Percentiles rank a stretch among this genome's conserved stretches.
phyloP scores from a whole-genome alignment of 2,797 vertebrate genomes.

The Neosilurus hyrtlii region DNA sequence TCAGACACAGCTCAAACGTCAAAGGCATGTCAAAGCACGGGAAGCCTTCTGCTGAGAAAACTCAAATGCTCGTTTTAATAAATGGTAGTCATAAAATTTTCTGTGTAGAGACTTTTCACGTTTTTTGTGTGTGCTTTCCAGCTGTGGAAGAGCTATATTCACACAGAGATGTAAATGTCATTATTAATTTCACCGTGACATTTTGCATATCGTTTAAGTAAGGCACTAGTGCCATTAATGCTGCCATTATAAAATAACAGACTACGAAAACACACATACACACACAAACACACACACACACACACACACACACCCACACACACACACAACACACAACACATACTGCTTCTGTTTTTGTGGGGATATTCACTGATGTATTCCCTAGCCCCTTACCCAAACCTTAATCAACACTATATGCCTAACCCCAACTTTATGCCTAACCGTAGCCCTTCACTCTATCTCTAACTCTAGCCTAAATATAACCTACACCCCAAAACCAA shows the following conservation, averaged over 20 bases:
- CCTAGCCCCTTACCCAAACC: too few species aligned
- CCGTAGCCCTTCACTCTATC: too few species aligned
- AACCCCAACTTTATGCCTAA: too few species aligned
- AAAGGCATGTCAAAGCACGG: constrained; percentile 46
- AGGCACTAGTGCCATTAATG: constrained; percentile 33
- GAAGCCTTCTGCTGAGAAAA: constrained; percentile 33
- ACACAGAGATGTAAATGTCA: constrained; percentile 50
- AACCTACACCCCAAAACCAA: too few species aligned
- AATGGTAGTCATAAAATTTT: constrained; percentile 23
- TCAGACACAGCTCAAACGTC: constrained; percentile 50
- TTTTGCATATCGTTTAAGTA: constrained; percentile 51
- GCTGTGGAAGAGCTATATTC: constrained; percentile 49
- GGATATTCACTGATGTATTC: too few species aligned
- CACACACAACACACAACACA: background rate
- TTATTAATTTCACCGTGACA: constrained; percentile 57
- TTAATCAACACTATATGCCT: too few species aligned
- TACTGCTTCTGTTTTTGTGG: background rate
- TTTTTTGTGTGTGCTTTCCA: constrained; percentile 26
- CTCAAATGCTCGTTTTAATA: constrained; percentile 31
- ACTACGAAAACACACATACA: background rate
- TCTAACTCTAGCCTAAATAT: too few species aligned
- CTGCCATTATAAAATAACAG: constrained; percentile 39
- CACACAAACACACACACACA: background rate
- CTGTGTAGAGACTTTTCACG: constrained; percentile 23
- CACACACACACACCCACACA: background rate